Evolutionary conservation across 2,113 vertebrate species (phyloP).

Genomic region (Eira barbara): DNA sequence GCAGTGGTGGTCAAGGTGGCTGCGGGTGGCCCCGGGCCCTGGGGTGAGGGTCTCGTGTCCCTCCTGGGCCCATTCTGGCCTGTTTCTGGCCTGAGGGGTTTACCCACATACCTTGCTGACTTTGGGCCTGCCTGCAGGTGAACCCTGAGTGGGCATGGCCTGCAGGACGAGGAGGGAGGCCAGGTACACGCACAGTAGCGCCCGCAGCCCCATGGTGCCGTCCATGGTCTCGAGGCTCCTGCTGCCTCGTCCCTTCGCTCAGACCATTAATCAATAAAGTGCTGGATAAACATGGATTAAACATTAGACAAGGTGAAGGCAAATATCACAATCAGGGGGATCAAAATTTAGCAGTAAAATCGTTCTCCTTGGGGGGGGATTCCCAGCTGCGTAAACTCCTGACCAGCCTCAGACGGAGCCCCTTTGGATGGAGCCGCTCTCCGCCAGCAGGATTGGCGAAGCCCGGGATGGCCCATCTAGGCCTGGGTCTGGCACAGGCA

Average conservation of each 20-base stretch:
- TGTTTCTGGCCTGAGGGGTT: not conserved
- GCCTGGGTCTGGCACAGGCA: not conserved
- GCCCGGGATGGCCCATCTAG: not conserved
- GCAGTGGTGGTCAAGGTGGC: not conserved
- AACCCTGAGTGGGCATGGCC: conserved; percentile 46
- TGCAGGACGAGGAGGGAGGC: conserved; percentile 63
- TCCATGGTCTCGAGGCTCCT: not conserved
- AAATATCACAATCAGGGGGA: conserved; percentile 47
- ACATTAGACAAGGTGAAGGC: conserved; percentile 71
- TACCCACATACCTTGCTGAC: conserved; percentile 80
- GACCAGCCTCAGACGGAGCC: not conserved
- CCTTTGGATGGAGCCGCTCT: not conserved
- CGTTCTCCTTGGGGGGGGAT: not conserved
- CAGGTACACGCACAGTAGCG: conserved; percentile 66
- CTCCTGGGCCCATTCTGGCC: not conserved
- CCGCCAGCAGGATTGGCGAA: fast-evolving
- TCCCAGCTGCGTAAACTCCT: not conserved
- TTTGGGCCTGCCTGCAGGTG: conserved; percentile 65
- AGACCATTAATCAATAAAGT: conserved; percentile 71
- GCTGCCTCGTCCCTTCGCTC: conserved; percentile 61
- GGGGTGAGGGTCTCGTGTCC: not conserved
- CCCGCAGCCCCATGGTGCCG: conserved; percentile 64
- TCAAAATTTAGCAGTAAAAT: not conserved
- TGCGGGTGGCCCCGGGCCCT: not conserved
- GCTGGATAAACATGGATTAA: conserved; percentile 76